A percentile compares a stretch with the other conserved stretches of the same genome.
Evolutionary conservation across 1,140 invertebrate genomes (phyloP).

Genomic region (Drosophila paulistorum): DNA sequence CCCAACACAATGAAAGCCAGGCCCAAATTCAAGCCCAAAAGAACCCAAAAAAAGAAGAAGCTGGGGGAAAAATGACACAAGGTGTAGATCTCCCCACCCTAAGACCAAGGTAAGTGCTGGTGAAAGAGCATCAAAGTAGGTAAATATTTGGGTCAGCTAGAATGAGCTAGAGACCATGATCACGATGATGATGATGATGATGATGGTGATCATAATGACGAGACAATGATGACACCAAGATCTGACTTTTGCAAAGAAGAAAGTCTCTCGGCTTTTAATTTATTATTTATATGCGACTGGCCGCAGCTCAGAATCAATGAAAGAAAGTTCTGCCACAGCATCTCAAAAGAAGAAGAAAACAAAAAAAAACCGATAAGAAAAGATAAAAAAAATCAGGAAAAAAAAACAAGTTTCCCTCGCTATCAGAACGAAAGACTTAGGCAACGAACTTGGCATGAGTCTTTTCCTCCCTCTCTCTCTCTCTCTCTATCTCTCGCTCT

Average conservation of each 20-base stretch:
- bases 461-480: neutral
- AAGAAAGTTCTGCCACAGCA: constrained; percentile 75
- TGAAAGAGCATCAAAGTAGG: constrained; percentile 50
- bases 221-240: constrained; percentile 62
- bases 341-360: constrained; percentile 31
- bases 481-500: constrained; percentile 18
- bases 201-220: constrained; percentile 35
- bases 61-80: constrained; percentile 58
- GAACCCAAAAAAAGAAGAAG: neutral
- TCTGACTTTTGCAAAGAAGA: constrained; percentile 54
- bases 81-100: constrained; percentile 48
- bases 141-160: constrained; percentile 64
- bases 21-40: constrained; percentile 18
- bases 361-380: constrained; percentile 20
- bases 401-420: constrained; percentile 44
- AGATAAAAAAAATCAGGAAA: constrained; percentile 11
- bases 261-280: constrained; percentile 69
- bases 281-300: constrained; percentile 75
- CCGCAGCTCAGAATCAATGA: constrained; percentile 66
- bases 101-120: constrained; percentile 12
- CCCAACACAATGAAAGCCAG: constrained; percentile 41
- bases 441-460: constrained; percentile 68
- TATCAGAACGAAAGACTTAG: constrained; percentile 69
- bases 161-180: constrained; percentile 37
- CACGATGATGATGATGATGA: constrained; percentile 20